A percentile compares a stretch with the other conserved stretches of the same genome.
These are phyloP conservation scores for Channa striata DNA, from an alignment of 2,797 vertebrate genomes.

Conservation along the genomic window DNA sequence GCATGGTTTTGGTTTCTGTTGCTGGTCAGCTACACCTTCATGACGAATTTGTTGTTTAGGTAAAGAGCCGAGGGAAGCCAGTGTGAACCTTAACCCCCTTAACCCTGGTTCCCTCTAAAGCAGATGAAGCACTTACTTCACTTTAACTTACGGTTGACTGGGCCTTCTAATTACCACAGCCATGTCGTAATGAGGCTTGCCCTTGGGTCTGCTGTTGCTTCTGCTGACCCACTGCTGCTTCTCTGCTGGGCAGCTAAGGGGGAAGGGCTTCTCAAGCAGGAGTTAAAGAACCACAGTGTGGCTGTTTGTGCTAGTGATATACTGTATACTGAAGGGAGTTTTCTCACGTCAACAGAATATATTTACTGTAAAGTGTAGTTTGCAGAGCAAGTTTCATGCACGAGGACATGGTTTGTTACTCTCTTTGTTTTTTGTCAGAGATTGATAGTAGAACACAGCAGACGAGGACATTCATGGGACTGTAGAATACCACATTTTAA, in stretches of 20 bases:
- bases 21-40: constrained; percentile 30
- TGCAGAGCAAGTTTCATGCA: constrained; percentile 10
- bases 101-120: constrained; percentile 40
- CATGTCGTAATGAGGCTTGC: constrained; percentile 70
- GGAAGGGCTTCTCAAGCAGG: constrained; percentile 51
- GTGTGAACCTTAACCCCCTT: constrained; percentile 34
- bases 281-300: constrained; percentile 43
- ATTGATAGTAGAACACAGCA: not conserved
- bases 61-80: constrained; percentile 16
- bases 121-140: constrained; percentile 64
- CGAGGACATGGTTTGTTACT: constrained; percentile 1
- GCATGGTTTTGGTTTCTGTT: constrained; percentile 16
- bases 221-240: constrained; percentile 66
- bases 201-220: constrained; percentile 63
- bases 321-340: constrained; percentile 20
- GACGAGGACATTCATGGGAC: no score
- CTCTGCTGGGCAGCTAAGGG: constrained; percentile 49
- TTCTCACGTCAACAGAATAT: not conserved
- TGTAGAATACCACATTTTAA: constrained; percentile 17
- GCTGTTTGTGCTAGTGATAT: constrained; percentile 7
- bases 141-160: constrained; percentile 72
- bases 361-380: constrained; percentile 16
- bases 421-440: constrained; percentile 3
- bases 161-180: constrained; percentile 72
- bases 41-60: constrained; percentile 25